Percentiles rank a stretch among this genome's conserved stretches.
phyloP scores from a whole-genome alignment of 92 coral and sea anemone species.

The Blastomussa wellsi region DNA sequence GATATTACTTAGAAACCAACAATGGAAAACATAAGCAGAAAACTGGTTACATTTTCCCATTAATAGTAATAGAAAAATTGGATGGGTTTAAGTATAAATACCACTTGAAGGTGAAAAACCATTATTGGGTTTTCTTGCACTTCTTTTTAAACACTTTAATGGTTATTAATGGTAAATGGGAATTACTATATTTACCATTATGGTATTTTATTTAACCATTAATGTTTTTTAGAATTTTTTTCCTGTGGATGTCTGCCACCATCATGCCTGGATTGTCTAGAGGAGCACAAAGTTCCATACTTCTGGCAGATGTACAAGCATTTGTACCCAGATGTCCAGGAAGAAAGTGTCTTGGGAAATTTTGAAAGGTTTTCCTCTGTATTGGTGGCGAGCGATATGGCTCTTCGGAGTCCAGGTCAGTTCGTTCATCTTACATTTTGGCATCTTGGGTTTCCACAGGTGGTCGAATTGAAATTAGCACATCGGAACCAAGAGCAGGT shows the following conservation, averaged over 20 bases:
- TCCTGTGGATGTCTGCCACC: constrained; percentile 29
- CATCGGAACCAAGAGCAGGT: constrained; percentile 48
- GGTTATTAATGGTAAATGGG: constrained; percentile 8
- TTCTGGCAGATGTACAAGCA: constrained; percentile 21
- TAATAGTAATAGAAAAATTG: constrained; percentile 1
- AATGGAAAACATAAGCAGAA: constrained; percentile 9
- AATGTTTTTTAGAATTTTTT: constrained; percentile 4
- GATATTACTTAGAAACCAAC: constrained; percentile 9
- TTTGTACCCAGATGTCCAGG: not conserved
- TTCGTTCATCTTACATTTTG: constrained; percentile 39
- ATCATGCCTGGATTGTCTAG: not conserved
- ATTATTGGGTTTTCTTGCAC: constrained; percentile 6
- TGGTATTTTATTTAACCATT: constrained; percentile 17
- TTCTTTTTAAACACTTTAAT: not conserved
- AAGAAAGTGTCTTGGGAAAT: constrained; percentile 3
- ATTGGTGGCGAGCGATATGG: constrained; percentile 50
- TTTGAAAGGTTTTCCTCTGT: constrained; percentile 34
- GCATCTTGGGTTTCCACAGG: constrained; percentile 54
- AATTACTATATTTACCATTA: constrained; percentile 18
- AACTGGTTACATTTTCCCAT: constrained; percentile 11
- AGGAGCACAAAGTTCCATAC: constrained; percentile 9
- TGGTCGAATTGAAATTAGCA: constrained; percentile 30
- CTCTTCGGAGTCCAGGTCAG: constrained; percentile 28
- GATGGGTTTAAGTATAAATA: constrained; percentile 5
- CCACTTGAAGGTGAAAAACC: constrained; percentile 7